Evolutionary conservation across 2,797 vertebrate species (phyloP), one percentile per base, ranked within the genome.

Genomic region (Odontamblyopus lacepedii): DNA sequence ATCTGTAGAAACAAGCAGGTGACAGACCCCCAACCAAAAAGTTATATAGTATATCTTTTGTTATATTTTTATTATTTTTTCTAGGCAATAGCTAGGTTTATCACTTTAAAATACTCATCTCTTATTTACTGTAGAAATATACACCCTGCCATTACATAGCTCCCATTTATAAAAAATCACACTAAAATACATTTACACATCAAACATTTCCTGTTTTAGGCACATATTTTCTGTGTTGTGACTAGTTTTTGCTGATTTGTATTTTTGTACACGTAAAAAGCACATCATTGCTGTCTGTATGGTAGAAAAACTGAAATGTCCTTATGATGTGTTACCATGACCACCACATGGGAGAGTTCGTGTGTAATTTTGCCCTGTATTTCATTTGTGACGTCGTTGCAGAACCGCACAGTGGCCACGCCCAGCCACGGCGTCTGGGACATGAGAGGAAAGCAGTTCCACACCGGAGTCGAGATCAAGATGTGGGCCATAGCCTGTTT

Each of bases 401-500:
- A 99, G 97, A 99, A 98, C 88, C 95, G 97, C 77, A 99, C 98
- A 0, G 97, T 99, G 80, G 98, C 97, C 76, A 99, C 98, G 13
- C 98, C 98, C 51, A 99, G 97, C 89, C 98, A 99, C 0, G 98
- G 98, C 0, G 98, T 99, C 8, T 99, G 98, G 98, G 98, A 99
- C 91, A 99, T 99, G 98, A 85, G 98, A 79, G 98, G 98, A 63
- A 99, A 99, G 80, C 98, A 99, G 79, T 99, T 99, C 84, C 97
- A 99, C 89, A 99, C 97, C 0, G 98, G 98, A 50, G 97, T 99
- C 76, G 98, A 99, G 93, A 99, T 99, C 85, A 99, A 99, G 91
- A 99, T 99, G 98, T 99, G 98, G 98, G 97, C 98, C 66, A 98
- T 99, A 57, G 98, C 98, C 80, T 99, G 98, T 87, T 99, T 99